Base-by-base conservation (phyloP, 2,888 invertebrate genomes). In the Apotomis capreana region DNA sequence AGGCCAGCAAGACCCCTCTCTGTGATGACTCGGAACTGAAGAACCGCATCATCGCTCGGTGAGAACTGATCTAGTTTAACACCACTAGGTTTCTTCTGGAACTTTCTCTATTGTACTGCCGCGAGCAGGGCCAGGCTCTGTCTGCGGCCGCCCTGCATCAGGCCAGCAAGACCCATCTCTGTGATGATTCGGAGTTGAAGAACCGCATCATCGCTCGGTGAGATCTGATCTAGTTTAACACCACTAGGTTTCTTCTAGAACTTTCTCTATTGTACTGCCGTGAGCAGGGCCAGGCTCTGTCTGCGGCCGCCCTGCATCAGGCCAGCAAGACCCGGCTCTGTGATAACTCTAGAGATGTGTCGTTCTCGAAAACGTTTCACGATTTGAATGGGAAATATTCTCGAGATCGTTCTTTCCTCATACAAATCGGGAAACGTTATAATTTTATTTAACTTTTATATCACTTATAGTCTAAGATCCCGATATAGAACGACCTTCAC, bases 1-100 rank as follows among this genome's bases (percentile, higher is more conserved):
- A 81, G 69, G 94, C 92, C 80, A 89, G 88, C 64, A 81, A 87
- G 52, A 87, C 89, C 54, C 89, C 90, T 62, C 83, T 90, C 69
- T 95, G 96, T 67, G 96, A 97, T 83, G 97, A 98, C 83, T 94
- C 95, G 77, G 96, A 97, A 87, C 89, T 98, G 69, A 98, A 98
- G 89, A 96, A 96, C 84, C 95, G 97, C 75, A 97, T 98, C 80
- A 97, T 98, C 80, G 97, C 95, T 74, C 95, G 96, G 92, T 95
- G 69, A 80, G 83, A 55, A 13, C 36, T 26, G 9, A 55, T 26
- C 8, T 26, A n/a, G 8, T 5, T 55, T 55, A 13, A 13, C 13
- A 4, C 3, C 4, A 4, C 6, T 13, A n/a, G 81, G 94, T 26
- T 26, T 26, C 26, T 26, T 26, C 26, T 26, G 2, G 26, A 26